Percentiles rank a stretch among this genome's conserved stretches.
These are phyloP conservation scores for Leucophenga maculata DNA, from an alignment of 2,888 invertebrate species.

Conservation along the genomic window DNA sequence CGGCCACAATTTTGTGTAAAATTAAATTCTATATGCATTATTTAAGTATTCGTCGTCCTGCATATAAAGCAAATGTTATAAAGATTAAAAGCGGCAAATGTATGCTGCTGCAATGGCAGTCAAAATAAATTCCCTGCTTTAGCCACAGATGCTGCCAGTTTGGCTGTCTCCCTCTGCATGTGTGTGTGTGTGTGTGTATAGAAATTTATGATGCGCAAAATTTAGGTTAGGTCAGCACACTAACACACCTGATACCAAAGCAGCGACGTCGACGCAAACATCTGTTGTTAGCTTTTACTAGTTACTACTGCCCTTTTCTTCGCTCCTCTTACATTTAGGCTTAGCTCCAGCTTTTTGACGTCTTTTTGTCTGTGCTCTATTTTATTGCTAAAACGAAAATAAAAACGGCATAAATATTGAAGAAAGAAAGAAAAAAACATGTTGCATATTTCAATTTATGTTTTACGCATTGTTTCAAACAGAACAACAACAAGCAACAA, in stretches of 20 bases:
- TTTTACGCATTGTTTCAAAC: background rate
- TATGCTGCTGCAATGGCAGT: conserved; percentile 42
- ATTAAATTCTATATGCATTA: too few relatives aligned
- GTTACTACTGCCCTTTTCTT: too few relatives aligned
- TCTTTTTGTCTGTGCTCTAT: background rate
- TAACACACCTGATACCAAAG: conserved; percentile 19
- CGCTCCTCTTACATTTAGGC: too few relatives aligned
- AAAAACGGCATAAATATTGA: background rate
- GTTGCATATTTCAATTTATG: conserved; percentile 1
- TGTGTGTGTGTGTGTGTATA: conserved; percentile 23
- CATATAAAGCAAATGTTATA: too few relatives aligned
- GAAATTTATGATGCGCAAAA: conserved; percentile 53
- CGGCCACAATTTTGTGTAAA: too few relatives aligned
- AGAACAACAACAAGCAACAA: background rate
- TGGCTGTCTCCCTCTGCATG: background rate
- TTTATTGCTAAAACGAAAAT: background rate
- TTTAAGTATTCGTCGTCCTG: too few relatives aligned
- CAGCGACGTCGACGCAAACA: conserved; percentile 24
- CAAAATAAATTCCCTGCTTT: conserved; percentile 34
- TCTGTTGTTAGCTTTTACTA: too few relatives aligned
- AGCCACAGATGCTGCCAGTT: background rate
- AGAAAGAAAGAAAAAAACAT: background rate
- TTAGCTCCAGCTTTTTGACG: background rate
- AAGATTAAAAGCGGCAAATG: too few relatives aligned
- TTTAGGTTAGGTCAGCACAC: conserved; percentile 60